A percentile compares a stretch with the other conserved stretches of the same genome.
Evolutionary conservation across 1,140 invertebrate genomes (phyloP).

Genomic region (Teleopsis dalmanni): DNA sequence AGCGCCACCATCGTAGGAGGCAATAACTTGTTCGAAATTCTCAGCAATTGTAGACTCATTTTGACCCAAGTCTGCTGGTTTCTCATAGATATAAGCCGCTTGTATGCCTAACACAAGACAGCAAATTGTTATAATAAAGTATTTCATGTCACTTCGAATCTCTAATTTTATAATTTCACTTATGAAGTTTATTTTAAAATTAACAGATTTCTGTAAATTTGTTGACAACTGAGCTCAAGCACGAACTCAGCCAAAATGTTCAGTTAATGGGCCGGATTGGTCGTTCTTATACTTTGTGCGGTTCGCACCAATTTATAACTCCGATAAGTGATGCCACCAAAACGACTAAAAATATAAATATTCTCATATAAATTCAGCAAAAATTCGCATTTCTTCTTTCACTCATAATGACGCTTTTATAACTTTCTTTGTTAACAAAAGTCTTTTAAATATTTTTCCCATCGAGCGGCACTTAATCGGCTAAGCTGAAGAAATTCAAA

Average conservation of each 20-base stretch:
- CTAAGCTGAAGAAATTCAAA: too few species aligned
- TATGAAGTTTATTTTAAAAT: neutral
- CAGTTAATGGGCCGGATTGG: too few species aligned
- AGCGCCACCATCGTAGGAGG: neutral
- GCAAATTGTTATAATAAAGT: constrained; percentile 3
- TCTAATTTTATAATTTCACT: neutral
- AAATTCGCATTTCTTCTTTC: too few species aligned
- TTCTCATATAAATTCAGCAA: too few species aligned
- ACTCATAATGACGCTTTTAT: too few species aligned
- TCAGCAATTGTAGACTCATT: neutral
- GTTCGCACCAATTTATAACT: too few species aligned
- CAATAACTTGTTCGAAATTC: constrained; percentile 2
- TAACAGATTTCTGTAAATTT: neutral
- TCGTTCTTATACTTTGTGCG: too few species aligned
- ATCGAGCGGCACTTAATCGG: too few species aligned
- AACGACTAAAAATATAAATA: too few species aligned
- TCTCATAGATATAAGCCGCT: constrained; percentile 10
- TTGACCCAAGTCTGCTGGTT: neutral
- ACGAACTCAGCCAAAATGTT: constrained; percentile 10
- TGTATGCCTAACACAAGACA: constrained; percentile 3
- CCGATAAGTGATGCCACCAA: too few species aligned
- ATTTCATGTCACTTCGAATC: constrained; percentile 8
- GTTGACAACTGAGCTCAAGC: constrained; percentile 4
- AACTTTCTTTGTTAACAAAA: too few species aligned
- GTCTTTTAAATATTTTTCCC: too few species aligned